These are phyloP conservation scores for Chelon labrosus DNA, from an alignment of 2,797 vertebrate genomes.

Conservation along the genomic window DNA sequence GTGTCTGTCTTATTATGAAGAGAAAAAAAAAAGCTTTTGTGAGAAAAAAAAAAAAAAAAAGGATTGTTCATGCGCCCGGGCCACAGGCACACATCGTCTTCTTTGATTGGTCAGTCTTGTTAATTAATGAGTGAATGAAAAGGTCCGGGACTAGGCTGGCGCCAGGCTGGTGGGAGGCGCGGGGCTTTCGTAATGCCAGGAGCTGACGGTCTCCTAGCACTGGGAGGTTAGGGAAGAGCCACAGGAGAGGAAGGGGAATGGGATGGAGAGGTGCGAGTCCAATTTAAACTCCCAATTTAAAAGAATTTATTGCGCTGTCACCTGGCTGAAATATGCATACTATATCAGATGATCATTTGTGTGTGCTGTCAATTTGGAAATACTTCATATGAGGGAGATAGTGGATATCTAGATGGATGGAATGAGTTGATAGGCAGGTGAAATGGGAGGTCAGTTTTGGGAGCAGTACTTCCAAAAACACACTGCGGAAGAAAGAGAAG, in stretches of 20 bases:
- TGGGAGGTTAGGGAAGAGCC: constrained; percentile 27
- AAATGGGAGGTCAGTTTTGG: constrained; percentile 72
- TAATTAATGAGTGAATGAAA: constrained; percentile 74
- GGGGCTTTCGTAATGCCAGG: constrained; percentile 25
- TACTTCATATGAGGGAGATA: not conserved
- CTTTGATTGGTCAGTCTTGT: constrained; percentile 71
- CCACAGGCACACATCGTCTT: constrained; percentile 65
- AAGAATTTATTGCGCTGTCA: not conserved
- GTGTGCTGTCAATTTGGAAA: not conserved
- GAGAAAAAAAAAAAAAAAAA: not conserved
- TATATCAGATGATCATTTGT: not conserved
- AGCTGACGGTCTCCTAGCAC: constrained; percentile 56
- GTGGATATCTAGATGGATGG: not conserved
- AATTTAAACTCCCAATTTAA: not conserved
- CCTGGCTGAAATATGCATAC: not conserved
- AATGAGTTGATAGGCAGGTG: not conserved
- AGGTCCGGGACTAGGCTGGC: constrained; percentile 63
- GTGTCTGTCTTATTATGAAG: constrained; percentile 51
- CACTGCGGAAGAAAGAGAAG: constrained; percentile 63
- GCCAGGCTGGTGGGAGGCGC: constrained; percentile 6
- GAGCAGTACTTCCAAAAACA: constrained; percentile 86
- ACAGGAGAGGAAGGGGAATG: constrained; percentile 6
- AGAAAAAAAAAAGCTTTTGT: too few species aligned
- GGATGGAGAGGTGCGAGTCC: constrained; percentile 8
- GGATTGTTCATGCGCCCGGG: constrained; percentile 55